Evolutionary conservation across 2,113 vertebrate species (phyloP).

Genomic region (Syngnathus floridae): DNA sequence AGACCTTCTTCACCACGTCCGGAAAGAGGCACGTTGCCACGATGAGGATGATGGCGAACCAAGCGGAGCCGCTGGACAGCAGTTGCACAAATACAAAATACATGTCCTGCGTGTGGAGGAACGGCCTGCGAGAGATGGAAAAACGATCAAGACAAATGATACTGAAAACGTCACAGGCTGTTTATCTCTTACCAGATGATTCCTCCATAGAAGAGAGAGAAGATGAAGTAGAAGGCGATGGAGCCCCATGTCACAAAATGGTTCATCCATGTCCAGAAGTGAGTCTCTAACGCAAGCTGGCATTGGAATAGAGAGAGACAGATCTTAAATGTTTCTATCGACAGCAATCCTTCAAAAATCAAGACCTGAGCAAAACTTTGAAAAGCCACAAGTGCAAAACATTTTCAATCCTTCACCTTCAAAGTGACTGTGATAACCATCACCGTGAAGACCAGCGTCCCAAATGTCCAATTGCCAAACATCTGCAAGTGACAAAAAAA

Average conservation of each 20-base stretch:
- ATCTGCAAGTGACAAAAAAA: slow-evolving; percentile 71
- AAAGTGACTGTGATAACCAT: slow-evolving; percentile 97
- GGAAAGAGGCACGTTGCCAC: slow-evolving; percentile 85
- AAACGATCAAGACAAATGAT: too few relatives aligned
- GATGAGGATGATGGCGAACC: slow-evolving; percentile 95
- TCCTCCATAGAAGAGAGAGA: slow-evolving; percentile 96
- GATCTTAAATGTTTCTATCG: slow-evolving; percentile 13
- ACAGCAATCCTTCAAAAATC: slow-evolving; percentile 9
- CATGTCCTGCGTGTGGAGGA: slow-evolving; percentile 95
- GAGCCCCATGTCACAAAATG: slow-evolving; percentile 99
- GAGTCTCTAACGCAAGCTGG: slow-evolving; percentile 94
- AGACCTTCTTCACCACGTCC: slow-evolving; percentile 91
- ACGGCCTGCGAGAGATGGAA: slow-evolving; percentile 75
- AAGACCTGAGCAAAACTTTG: too few relatives aligned
- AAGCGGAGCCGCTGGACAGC: slow-evolving; percentile 92
- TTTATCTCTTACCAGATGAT: slow-evolving; percentile 84
- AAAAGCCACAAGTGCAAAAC: neutral
- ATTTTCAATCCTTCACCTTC: slow-evolving; percentile 74
- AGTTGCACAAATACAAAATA: slow-evolving; percentile 96
- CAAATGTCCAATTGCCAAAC: slow-evolving; percentile 98
- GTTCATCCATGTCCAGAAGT: slow-evolving; percentile 99
- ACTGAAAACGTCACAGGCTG: too few relatives aligned
- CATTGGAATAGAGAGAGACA: slow-evolving; percentile 7
- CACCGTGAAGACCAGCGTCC: slow-evolving; percentile 93
- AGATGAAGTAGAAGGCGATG: slow-evolving; percentile 95